Base-by-base conservation (phyloP, 2,888 invertebrate species). In the Stramonita haemastoma region DNA sequence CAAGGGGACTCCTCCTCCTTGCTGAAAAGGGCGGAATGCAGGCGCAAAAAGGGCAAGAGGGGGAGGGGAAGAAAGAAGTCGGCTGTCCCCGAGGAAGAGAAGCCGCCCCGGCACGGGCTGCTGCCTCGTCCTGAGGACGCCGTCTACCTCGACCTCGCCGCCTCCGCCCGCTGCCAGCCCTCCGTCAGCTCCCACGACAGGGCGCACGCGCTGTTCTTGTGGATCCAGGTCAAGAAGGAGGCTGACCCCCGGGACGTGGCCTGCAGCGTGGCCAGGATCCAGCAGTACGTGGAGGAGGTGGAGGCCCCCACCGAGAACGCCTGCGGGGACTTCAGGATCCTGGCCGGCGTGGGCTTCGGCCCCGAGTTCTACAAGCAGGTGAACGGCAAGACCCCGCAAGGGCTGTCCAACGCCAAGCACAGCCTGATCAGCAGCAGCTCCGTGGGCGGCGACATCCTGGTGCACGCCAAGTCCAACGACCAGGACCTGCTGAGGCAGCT, bases 261-360 rank as follows among this genome's bases (percentile, higher is more conserved):
- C 13, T 70, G 73, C 66, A 36, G 36, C 56, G 56, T 73, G 17
- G 84, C 89, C 70, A 66, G 73, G 22, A 36, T 89, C 0, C 84
- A 46, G 73, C 36, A 85, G 19, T 70, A 70, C 34, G 85, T 85
- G 29, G 11, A 70, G 19, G 22, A 73, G 73, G 89, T 89, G 73
- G 73, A 36, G n/a, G 73, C 73, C 0, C 73, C 70, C 22, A 32
- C 26, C 34, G 89, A 90, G 29, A 15, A 13, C 26, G 15, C 6
- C 29, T 84, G 84, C 29, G 86, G 56, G 6, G 57, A 86, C 26
- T 26, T 32, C 22, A n/a, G 32, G 32, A 81, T 91, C 29, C 19
- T 90, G 0, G 91, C 91, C 8, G 91, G 91, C 4, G 90, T 91
- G 0, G 91, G 91, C 22, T 91, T 91, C 70, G 91, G 91, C 1